Evolutionary conservation across 2,888 invertebrate genomes (phyloP).

Genomic region (Chironomus riparius): DNA sequence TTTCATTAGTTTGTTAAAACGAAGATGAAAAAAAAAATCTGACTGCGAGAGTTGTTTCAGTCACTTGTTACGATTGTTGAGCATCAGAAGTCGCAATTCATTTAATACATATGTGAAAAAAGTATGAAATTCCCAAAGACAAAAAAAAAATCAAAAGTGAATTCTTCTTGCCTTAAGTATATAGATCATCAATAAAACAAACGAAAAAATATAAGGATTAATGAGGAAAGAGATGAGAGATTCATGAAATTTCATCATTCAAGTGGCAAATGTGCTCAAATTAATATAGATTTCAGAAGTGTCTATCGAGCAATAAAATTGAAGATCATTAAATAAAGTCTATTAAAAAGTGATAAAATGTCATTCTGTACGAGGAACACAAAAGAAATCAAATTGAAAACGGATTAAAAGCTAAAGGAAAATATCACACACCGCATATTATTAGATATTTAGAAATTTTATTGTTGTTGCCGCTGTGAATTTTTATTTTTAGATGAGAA

Average conservation of each 20-base stretch:
- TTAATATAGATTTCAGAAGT: not conserved
- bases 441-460: not conserved
- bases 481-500: constrained; percentile 11
- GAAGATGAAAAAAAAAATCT: constrained; percentile 6
- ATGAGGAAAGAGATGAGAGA: not conserved
- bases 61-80: constrained; percentile 14
- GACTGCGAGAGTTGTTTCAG: constrained; percentile 8
- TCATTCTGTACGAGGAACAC: not conserved
- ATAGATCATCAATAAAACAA: not conserved
- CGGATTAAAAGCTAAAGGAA: not conserved
- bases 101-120: not conserved
- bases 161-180: not conserved
- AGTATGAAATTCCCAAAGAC: not conserved
- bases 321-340: not conserved
- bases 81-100: constrained; percentile 3
- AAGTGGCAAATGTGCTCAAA: constrained; percentile 12
- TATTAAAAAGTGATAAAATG: constrained; percentile 25
- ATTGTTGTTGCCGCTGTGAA: not conserved
- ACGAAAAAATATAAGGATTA: not conserved
- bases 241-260: not conserved
- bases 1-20: not conserved
- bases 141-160: not conserved
- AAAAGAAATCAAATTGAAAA: not conserved
- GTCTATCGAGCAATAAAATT: not conserved
- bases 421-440: not conserved